phyloP scores from a whole-genome alignment of 2,888 invertebrate species.

The Caenorhabditis sulstoni region DNA sequence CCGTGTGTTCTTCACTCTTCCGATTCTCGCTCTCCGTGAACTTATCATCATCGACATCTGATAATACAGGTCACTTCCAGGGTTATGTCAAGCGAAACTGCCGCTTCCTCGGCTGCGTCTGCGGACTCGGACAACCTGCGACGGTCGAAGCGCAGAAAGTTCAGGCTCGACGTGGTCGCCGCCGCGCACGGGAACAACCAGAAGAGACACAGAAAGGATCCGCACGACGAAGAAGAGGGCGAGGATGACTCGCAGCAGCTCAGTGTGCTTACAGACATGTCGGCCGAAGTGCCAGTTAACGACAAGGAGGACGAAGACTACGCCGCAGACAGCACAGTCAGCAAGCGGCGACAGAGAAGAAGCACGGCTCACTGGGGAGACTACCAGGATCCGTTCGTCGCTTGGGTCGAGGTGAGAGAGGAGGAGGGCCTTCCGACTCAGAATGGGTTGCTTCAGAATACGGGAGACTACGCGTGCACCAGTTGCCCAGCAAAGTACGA shows the following conservation, averaged over 20 bases:
- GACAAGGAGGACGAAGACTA: constrained; percentile 14
- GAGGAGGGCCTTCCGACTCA: too few species aligned
- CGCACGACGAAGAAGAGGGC: constrained; percentile 8
- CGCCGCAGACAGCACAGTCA: constrained; percentile 7
- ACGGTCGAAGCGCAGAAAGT: constrained; percentile 73
- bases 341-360: constrained; percentile 14
- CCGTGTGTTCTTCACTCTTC: constrained; percentile 18
- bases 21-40: constrained; percentile 14
- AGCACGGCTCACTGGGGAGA: constrained; percentile 30
- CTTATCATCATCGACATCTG: neutral
- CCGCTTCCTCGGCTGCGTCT: constrained; percentile 6
- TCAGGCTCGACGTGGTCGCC: constrained; percentile 69
- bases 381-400: constrained; percentile 24
- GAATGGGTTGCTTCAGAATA: constrained; percentile 10
- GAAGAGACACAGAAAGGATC: constrained; percentile 17
- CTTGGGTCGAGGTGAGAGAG: constrained; percentile 28
- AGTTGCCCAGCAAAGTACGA: constrained; percentile 63
- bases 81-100: constrained; percentile 19
- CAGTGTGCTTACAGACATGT: constrained; percentile 13
- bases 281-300: neutral
- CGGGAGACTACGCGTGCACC: constrained; percentile 28
- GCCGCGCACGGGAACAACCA: constrained; percentile 58
- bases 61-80: constrained; percentile 16
- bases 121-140: constrained; percentile 46
- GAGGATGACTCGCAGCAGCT: constrained; percentile 13